A percentile compares a stretch with the other conserved stretches of the same genome.
Evolutionary conservation across 2,113 vertebrate genomes (phyloP).

Genomic region (Pollachius pollachius): DNA sequence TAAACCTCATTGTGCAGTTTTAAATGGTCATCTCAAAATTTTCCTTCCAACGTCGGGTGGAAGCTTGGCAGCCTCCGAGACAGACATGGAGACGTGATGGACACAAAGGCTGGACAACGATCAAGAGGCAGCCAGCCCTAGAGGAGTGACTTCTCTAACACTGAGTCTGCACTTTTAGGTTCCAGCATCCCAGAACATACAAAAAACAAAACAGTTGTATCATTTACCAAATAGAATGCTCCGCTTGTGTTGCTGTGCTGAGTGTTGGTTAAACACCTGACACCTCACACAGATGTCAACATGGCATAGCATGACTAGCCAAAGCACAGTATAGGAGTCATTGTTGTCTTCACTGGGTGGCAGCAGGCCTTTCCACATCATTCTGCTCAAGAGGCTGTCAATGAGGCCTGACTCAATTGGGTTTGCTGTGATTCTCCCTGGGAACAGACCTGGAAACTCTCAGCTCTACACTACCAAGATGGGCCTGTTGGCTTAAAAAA

Average conservation of each 20-base stretch:
- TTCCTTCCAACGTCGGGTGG: not conserved
- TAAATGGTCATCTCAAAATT: slow-evolving; percentile 9
- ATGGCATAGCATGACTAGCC: too few relatives aligned
- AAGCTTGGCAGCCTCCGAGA: not conserved
- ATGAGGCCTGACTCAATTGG: slow-evolving; percentile 45
- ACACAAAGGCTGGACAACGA: slow-evolving; percentile 28
- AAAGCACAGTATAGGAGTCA: slow-evolving; percentile 29
- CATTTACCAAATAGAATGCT: too few relatives aligned
- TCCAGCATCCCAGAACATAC: slow-evolving; percentile 19
- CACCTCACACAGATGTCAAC: too few relatives aligned
- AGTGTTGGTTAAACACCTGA: too few relatives aligned
- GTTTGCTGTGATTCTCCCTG: slow-evolving; percentile 31
- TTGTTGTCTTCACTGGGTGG: slow-evolving; percentile 38
- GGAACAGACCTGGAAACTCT: slow-evolving; percentile 18
- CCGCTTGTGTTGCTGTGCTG: too few relatives aligned
- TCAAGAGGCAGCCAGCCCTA: slow-evolving; percentile 12
- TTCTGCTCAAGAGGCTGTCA: slow-evolving; percentile 43
- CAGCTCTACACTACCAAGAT: slow-evolving; percentile 16
- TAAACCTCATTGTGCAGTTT: not conserved
- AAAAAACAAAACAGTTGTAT: too few relatives aligned
- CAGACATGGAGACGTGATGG: slow-evolving; percentile 31
- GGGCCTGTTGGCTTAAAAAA: slow-evolving; percentile 9
- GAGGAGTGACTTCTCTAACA: slow-evolving; percentile 12
- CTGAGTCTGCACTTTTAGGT: slow-evolving; percentile 40
- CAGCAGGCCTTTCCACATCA: slow-evolving; percentile 14